Percentiles rank a stretch among this genome's conserved stretches.
These are phyloP conservation scores for Meriones unguiculatus DNA, from an alignment of 2,113 vertebrate species.

Conservation along the genomic window DNA sequence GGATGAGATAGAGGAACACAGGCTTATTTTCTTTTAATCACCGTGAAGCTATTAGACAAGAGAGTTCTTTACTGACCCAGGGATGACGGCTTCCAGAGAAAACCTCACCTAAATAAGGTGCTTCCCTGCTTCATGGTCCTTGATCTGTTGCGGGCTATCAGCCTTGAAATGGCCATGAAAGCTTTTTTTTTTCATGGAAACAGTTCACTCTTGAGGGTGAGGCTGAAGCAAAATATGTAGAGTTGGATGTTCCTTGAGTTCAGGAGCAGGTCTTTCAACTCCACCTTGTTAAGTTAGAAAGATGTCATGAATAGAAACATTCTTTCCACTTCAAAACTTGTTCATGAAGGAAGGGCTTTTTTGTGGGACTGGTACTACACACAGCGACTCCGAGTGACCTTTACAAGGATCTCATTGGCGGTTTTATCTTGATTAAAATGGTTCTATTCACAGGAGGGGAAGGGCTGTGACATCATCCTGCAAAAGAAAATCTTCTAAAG, in stretches of 20 bases:
- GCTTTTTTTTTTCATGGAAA: slow-evolving; percentile 79
- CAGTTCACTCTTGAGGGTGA: slow-evolving; percentile 86
- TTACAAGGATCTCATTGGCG: slow-evolving; percentile 82
- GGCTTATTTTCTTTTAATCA: slow-evolving; percentile 62
- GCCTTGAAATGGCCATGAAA: slow-evolving; percentile 88
- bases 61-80: slow-evolving; percentile 80
- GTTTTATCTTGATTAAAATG: slow-evolving; percentile 89
- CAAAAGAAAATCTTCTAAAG: slow-evolving; percentile 85
- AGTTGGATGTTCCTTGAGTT: slow-evolving; percentile 86
- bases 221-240: slow-evolving; percentile 88
- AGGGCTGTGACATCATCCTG: slow-evolving; percentile 84
- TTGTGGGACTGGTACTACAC: slow-evolving; percentile 85
- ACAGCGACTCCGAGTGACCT: slow-evolving; percentile 82
- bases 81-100: slow-evolving; percentile 65
- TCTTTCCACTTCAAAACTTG: slow-evolving; percentile 89
- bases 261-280: slow-evolving; percentile 87
- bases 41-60: slow-evolving; percentile 82
- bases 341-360: slow-evolving; percentile 83
- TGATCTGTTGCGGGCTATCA: slow-evolving; percentile 86
- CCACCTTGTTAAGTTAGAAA: slow-evolving; percentile 88
- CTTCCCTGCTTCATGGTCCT: slow-evolving; percentile 80
- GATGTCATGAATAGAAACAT: slow-evolving; percentile 87
- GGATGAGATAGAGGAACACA: not conserved
- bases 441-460: slow-evolving; percentile 86
- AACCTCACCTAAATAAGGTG: slow-evolving; percentile 81